These are phyloP conservation scores for Hydrochoerus hydrochaeris DNA, from an alignment of 2,113 vertebrate species.

Conservation along the genomic window DNA sequence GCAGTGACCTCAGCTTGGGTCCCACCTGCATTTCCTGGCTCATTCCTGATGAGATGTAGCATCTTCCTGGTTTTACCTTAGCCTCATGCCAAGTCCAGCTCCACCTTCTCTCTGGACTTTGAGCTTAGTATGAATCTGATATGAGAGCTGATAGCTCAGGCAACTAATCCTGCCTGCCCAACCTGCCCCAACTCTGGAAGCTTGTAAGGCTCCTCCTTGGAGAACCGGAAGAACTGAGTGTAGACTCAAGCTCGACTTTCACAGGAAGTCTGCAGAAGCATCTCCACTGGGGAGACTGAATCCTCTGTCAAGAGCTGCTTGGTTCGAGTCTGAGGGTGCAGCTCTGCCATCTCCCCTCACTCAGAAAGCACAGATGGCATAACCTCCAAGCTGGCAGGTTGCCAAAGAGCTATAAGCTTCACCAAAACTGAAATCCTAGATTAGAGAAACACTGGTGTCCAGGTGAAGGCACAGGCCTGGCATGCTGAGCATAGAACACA, in stretches of 20 bases:
- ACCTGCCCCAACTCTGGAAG: not conserved
- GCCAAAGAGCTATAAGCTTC: not conserved
- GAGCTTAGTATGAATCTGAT: not conserved
- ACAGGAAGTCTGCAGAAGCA: not conserved
- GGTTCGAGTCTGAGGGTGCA: not conserved
- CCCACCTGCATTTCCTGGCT: rapidly evolving
- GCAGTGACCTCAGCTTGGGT: not conserved
- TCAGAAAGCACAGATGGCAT: not conserved
- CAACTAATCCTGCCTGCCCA: not conserved
- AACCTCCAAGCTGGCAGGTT: not conserved
- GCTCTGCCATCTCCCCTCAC: not conserved
- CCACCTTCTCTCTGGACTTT: not conserved
- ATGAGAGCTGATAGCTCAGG: not conserved
- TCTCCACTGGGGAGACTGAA: not conserved
- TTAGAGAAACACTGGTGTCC: slow-evolving; percentile 50
- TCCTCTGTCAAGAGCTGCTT: not conserved
- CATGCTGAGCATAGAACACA: not conserved
- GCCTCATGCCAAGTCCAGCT: not conserved
- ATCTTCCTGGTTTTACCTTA: not conserved
- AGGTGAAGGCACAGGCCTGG: not conserved
- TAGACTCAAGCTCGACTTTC: not conserved
- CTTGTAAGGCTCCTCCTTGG: not conserved
- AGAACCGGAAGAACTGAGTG: not conserved
- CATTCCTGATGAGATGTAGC: not conserved
- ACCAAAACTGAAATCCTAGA: rapidly evolving